Evolutionary conservation across 2,888 invertebrate species (phyloP).

Genomic region (Flabesymbios commensalis): DNA sequence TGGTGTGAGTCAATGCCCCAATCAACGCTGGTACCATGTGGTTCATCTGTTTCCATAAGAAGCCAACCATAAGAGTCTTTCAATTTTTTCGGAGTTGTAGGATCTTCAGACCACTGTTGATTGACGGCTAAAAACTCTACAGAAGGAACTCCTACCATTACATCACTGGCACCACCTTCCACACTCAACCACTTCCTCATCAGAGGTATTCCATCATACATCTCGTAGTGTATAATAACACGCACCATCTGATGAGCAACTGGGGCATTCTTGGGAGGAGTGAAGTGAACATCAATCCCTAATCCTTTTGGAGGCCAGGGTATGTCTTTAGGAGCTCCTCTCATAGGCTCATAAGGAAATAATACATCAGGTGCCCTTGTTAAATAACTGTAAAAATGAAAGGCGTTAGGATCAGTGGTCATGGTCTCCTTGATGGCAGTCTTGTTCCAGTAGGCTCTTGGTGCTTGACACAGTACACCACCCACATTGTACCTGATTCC

Average conservation of each 20-base stretch:
- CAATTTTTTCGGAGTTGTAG: no score
- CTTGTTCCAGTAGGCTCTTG: conserved; percentile 32
- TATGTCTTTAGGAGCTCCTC: conserved; percentile 29
- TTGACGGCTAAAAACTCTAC: conserved; percentile 33
- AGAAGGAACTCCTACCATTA: conserved; percentile 18
- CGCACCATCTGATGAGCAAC: conserved; percentile 18
- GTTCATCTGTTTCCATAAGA: conserved; percentile 23
- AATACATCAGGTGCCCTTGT: conserved; percentile 19
- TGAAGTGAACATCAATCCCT: conserved; percentile 18
- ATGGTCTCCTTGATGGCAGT: conserved; percentile 21
- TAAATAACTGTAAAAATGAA: conserved; percentile 22
- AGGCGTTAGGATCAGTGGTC: conserved; percentile 17
- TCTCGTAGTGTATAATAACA: conserved; percentile 32
- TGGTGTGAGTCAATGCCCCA: conserved; percentile 28
- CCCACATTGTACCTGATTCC: conserved; percentile 27
- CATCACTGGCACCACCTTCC: background rate
- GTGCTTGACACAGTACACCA: conserved; percentile 16
- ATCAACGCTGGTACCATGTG: conserved; percentile 26
- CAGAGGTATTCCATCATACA: conserved; percentile 36
- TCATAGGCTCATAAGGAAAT: conserved; percentile 26
- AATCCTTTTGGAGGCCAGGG: conserved; percentile 33
- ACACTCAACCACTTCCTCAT: conserved; percentile 31
- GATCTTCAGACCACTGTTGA: conserved; percentile 24
- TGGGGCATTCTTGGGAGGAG: conserved; percentile 26
- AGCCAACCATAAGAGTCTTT: conserved; percentile 33